Evolutionary conservation across 2,113 vertebrate genomes (phyloP).

Genomic region (Rutilus rutilus): DNA sequence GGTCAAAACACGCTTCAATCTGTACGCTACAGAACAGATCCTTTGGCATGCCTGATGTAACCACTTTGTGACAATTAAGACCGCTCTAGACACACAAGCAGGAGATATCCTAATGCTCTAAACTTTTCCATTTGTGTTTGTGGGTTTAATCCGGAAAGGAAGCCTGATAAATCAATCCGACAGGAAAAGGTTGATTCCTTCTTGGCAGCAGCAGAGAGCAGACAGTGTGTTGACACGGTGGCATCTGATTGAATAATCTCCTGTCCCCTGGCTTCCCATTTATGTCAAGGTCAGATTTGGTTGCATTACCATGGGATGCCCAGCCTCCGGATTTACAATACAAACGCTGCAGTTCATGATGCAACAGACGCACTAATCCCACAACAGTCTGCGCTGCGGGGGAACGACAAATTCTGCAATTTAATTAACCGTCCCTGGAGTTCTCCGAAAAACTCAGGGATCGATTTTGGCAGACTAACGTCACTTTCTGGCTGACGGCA

Average conservation of each 20-base stretch:
- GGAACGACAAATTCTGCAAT: constrained; percentile 1
- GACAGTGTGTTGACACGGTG: constrained; percentile 31
- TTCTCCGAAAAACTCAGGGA: neutral
- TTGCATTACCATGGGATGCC: neutral
- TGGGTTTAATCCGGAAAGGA: constrained; percentile 29
- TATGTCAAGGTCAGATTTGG: constrained; percentile 46
- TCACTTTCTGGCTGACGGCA: neutral
- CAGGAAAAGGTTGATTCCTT: neutral
- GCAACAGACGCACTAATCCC: constrained; percentile 25
- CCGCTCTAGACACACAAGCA: constrained; percentile 16
- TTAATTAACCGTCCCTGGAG: neutral
- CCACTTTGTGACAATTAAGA: constrained; percentile 27
- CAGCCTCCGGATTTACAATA: neutral
- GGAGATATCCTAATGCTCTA: neutral
- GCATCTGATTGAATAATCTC: constrained; percentile 44
- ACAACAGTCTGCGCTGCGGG: neutral
- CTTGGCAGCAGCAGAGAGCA: neutral
- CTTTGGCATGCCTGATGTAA: neutral
- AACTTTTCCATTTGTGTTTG: constrained; percentile 16
- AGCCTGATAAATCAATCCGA: constrained; percentile 28
- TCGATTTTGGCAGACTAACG: neutral
- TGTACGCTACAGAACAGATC: neutral
- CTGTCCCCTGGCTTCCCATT: constrained; percentile 33
- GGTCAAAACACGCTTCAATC: constrained; percentile 55
- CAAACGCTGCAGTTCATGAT: constrained; percentile 16